Evolutionary conservation across 2,113 vertebrate genomes (phyloP).

Genomic region (Copsychus sechellarum): DNA sequence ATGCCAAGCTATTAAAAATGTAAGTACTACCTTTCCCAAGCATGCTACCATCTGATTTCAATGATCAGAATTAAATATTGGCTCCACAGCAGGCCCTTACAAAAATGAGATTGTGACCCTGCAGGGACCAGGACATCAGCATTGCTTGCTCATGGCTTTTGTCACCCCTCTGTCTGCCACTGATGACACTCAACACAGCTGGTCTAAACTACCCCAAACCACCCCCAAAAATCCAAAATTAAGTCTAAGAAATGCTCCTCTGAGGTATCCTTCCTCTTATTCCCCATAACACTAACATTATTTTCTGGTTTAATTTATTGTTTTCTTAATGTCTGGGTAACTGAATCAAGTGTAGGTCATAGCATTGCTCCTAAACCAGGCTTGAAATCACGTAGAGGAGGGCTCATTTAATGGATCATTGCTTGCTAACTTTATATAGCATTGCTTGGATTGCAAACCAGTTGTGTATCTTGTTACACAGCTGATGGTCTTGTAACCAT

Average conservation of each 20-base stretch:
- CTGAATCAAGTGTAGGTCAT: not conserved
- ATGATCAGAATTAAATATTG: not conserved
- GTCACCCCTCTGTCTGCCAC: not conserved
- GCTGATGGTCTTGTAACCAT: constrained; percentile 21
- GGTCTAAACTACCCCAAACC: not conserved
- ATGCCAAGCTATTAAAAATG: not conserved
- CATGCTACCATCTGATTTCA: not conserved
- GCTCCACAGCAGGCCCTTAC: not conserved
- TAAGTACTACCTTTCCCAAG: not conserved
- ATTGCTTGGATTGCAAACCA: constrained; percentile 4
- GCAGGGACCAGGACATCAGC: not conserved
- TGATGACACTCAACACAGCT: not conserved
- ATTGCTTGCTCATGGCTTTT: not conserved
- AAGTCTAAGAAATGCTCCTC: not conserved
- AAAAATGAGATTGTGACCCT: not conserved
- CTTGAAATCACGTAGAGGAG: not conserved
- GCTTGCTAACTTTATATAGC: not conserved
- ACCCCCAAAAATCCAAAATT: not conserved
- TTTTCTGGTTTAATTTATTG: not conserved
- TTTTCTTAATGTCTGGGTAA: not conserved
- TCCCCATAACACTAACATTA: not conserved
- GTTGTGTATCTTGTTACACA: constrained; percentile 38
- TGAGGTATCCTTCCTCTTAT: not conserved
- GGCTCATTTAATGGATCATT: constrained; percentile 24
- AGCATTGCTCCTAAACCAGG: not conserved